phyloP scores from a whole-genome alignment of 2,113 vertebrate species.

The Sporophila hypoxantha region DNA sequence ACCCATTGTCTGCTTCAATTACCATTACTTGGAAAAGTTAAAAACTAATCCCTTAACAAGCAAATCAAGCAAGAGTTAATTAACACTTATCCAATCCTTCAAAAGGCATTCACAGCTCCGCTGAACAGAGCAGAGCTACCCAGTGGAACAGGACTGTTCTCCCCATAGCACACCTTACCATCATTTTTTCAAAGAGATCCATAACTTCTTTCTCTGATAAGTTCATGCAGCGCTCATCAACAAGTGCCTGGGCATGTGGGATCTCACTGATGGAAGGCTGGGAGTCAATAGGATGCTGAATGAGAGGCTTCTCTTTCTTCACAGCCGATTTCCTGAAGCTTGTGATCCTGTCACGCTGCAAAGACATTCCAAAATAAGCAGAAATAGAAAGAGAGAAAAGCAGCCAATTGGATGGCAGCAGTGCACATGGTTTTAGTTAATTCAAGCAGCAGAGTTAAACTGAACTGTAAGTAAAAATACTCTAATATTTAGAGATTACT shows the following conservation, averaged over 20 bases:
- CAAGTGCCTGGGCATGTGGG: constrained; percentile 83
- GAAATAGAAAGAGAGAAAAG: neutral
- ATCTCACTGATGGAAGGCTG: constrained; percentile 78
- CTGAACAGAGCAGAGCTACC: neutral
- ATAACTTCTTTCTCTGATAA: constrained; percentile 96
- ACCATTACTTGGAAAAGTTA: neutral
- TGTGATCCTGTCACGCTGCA: constrained; percentile 92
- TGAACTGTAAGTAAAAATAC: constrained; percentile 32
- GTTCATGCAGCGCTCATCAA: constrained; percentile 89
- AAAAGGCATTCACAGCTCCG: neutral
- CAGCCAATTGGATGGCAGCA: neutral
- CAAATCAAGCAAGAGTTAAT: neutral
- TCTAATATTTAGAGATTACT: neutral
- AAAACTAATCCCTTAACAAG: neutral
- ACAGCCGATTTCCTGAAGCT: constrained; percentile 88
- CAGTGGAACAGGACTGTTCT: neutral
- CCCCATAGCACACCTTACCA: constrained; percentile 74
- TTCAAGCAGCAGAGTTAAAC: constrained; percentile 57
- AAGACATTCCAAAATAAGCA: constrained; percentile 52
- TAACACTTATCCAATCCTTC: neutral
- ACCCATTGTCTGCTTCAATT: neutral
- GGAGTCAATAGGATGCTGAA: constrained; percentile 91
- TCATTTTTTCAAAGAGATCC: constrained; percentile 99
- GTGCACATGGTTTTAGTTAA: constrained; percentile 16
- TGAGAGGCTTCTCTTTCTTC: constrained; percentile 91